Evolutionary conservation across 2,113 vertebrate genomes (phyloP).

Genomic region (Saguinus midas): DNA sequence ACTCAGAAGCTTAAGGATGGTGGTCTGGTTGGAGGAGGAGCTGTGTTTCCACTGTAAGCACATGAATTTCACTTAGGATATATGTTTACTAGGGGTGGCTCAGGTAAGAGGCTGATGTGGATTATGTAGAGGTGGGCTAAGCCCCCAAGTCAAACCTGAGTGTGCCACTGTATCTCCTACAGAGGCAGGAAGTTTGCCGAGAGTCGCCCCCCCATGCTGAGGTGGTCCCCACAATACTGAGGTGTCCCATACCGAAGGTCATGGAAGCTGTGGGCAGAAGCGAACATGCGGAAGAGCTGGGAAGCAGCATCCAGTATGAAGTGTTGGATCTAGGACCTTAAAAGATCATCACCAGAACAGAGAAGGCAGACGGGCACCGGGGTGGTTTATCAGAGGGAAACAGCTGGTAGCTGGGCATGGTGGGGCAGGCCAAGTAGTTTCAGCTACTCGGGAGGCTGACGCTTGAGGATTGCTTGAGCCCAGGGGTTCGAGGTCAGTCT

Average conservation of each 20-base stretch:
- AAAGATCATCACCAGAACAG: not conserved
- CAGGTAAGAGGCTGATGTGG: not conserved
- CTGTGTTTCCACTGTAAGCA: not conserved
- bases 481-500: not conserved
- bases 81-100: not conserved
- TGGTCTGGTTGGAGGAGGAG: not conserved
- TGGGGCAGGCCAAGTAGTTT: not conserved
- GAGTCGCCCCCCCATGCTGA: not conserved
- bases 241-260: not conserved
- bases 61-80: not conserved
- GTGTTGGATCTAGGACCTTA: not conserved
- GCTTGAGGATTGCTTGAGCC: not conserved
- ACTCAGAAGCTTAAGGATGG: not conserved
- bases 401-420: not conserved
- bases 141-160: not conserved
- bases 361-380: not conserved
- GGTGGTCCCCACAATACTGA: not conserved
- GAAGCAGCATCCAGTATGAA: not conserved
- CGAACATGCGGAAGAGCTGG: not conserved
- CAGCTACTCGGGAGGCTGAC: not conserved
- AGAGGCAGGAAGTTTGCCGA: not conserved
- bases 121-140: not conserved
- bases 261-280: not conserved
- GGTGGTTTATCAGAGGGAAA: not conserved
- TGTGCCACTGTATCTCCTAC: not conserved